phyloP scores from a whole-genome alignment of 2,113 vertebrate species.

The Nanorana parkeri region DNA sequence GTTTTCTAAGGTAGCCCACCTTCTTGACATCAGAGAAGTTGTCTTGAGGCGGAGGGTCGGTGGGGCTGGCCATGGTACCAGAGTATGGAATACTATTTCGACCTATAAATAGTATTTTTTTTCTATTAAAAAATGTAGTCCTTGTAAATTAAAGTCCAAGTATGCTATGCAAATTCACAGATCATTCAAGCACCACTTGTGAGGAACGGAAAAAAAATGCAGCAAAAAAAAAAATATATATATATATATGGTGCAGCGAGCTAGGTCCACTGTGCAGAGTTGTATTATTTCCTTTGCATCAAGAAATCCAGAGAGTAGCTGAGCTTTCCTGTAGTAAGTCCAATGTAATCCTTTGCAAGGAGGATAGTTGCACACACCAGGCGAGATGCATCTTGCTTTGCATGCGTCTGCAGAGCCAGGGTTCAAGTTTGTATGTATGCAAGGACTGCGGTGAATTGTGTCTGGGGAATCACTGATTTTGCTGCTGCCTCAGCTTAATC shows the following conservation, averaged over 20 bases:
- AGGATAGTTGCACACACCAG: background rate
- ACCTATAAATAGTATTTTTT: background rate
- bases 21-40: conserved; percentile 88
- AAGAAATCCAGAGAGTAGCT: background rate
- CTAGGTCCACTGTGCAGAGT: conserved; percentile 49
- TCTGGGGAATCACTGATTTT: no score
- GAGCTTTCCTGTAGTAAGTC: background rate
- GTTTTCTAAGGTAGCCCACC: conserved; percentile 92
- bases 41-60: conserved; percentile 80
- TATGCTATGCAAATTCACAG: conserved; percentile 38
- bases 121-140: background rate
- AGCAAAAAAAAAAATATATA: conserved; percentile 7
- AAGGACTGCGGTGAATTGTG: conserved; percentile 30
- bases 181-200: conserved; percentile 57
- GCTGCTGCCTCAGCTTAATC: no score
- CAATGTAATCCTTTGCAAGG: background rate
- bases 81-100: conserved; percentile 38
- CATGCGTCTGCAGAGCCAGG: conserved; percentile 2
- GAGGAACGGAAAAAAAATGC: conserved; percentile 29
- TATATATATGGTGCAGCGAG: background rate
- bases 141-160: conserved; percentile 58
- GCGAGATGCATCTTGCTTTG: background rate
- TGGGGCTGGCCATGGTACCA: conserved; percentile 69
- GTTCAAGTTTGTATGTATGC: background rate
- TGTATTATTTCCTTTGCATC: conserved; percentile 18